Percentiles rank a stretch among this genome's conserved stretches.
These are phyloP conservation scores for Sakesphorus luctuosus DNA, from an alignment of 2,113 vertebrate genomes.

Conservation along the genomic window DNA sequence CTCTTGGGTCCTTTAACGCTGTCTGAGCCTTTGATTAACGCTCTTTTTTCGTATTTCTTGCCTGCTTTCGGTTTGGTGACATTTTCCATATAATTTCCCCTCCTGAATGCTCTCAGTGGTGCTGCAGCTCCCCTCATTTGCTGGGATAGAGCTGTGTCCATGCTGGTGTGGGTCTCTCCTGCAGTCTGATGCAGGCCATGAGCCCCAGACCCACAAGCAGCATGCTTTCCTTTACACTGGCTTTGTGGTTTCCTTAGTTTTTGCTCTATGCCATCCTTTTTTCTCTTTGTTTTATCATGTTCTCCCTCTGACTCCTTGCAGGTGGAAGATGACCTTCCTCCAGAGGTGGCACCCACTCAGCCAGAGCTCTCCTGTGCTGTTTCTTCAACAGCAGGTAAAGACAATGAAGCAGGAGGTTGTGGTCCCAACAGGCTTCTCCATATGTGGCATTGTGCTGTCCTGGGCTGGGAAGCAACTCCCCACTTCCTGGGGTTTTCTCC, in stretches of 20 bases:
- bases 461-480: background rate
- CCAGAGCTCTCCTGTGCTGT: background rate
- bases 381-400: slow-evolving; percentile 46
- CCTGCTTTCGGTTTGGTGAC: background rate
- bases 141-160: background rate
- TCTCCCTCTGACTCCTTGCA: slow-evolving; percentile 6
- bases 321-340: background rate
- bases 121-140: background rate
- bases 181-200: rapidly evolving
- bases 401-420: background rate
- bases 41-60: background rate
- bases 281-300: background rate
- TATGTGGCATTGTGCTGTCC: rapidly evolving
- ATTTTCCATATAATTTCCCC: background rate
- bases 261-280: background rate
- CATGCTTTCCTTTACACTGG: background rate
- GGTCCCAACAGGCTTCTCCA: rapidly evolving
- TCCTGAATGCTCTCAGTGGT: background rate
- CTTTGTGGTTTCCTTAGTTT: rapidly evolving
- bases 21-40: background rate
- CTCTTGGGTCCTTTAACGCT: background rate
- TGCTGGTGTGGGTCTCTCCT: background rate
- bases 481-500: background rate
- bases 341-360: background rate
- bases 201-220: background rate